These are phyloP conservation scores for Lepidotrigona ventralis DNA, from an alignment of 1,140 invertebrate species.

Conservation along the genomic window DNA sequence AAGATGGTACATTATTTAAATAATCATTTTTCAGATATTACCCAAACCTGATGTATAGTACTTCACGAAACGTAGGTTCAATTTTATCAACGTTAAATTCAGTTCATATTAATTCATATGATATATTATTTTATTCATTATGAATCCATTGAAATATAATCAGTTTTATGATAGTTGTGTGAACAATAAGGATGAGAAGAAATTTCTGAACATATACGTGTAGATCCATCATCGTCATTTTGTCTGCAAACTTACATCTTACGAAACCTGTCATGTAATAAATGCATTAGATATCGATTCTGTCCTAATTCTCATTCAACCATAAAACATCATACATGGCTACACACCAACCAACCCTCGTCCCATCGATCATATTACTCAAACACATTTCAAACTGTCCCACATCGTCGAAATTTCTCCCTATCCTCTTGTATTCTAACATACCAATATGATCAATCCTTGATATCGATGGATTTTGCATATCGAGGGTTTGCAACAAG, in stretches of 20 bases:
- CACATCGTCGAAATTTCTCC: neutral
- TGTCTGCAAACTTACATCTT: neutral
- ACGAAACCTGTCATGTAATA: neutral
- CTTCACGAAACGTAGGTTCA: neutral
- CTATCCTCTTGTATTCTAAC: neutral
- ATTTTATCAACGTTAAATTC: neutral
- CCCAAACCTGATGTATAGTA: neutral
- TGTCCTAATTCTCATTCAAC: neutral
- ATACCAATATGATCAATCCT: neutral
- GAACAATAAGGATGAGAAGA: neutral
- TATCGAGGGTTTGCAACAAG: neutral
- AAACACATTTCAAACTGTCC: slow-evolving; percentile 5
- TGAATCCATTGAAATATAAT: neutral
- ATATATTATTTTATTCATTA: neutral
- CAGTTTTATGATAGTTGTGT: neutral
- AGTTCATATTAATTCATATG: neutral
- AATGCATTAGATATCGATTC: neutral
- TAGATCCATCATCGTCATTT: neutral
- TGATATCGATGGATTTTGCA: neutral
- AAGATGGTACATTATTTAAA: too few relatives aligned
- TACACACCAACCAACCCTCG: neutral
- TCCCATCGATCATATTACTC: slow-evolving; percentile 15
- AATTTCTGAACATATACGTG: neutral
- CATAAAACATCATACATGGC: slow-evolving; percentile 1
- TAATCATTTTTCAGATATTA: too few relatives aligned